These are phyloP conservation scores for Oncorhynchus masou DNA, from an alignment of 2,113 vertebrate species.

Conservation along the genomic window DNA sequence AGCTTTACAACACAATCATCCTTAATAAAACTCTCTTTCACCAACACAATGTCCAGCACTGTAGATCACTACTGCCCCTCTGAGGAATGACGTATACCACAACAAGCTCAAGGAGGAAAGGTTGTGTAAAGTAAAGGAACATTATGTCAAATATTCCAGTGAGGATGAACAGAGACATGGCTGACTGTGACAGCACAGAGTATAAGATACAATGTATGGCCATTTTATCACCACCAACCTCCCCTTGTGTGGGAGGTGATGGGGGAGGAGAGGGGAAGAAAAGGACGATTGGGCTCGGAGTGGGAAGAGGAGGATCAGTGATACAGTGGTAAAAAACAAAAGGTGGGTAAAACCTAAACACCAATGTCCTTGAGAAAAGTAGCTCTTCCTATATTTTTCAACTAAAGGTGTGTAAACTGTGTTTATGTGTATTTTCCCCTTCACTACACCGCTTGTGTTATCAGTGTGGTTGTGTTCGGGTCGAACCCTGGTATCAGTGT, in stretches of 20 bases:
- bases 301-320: too few relatives aligned
- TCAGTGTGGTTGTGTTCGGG: background rate
- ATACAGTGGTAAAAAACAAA: too few relatives aligned
- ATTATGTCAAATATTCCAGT: background rate
- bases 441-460: background rate
- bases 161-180: background rate
- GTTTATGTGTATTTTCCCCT: background rate
- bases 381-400: too few relatives aligned
- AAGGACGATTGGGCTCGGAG: too few relatives aligned
- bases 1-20: constrained; percentile 1
- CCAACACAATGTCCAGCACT: constrained; percentile 11
- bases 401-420: background rate
- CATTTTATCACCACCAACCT: background rate
- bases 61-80: constrained; percentile 78
- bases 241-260: background rate
- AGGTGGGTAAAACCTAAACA: too few relatives aligned
- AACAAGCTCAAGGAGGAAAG: constrained; percentile 6
- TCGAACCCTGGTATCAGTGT: too few relatives aligned
- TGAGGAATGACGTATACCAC: constrained; percentile 53
- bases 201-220: background rate
- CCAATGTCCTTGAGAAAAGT: too few relatives aligned
- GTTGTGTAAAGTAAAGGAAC: background rate
- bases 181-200: background rate
- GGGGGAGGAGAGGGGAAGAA: too few relatives aligned
- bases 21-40: background rate